Percentiles rank a stretch among this genome's conserved stretches.
Evolutionary conservation across 2,888 invertebrate species (phyloP).

Genomic region (Drosophila quinaria): DNA sequence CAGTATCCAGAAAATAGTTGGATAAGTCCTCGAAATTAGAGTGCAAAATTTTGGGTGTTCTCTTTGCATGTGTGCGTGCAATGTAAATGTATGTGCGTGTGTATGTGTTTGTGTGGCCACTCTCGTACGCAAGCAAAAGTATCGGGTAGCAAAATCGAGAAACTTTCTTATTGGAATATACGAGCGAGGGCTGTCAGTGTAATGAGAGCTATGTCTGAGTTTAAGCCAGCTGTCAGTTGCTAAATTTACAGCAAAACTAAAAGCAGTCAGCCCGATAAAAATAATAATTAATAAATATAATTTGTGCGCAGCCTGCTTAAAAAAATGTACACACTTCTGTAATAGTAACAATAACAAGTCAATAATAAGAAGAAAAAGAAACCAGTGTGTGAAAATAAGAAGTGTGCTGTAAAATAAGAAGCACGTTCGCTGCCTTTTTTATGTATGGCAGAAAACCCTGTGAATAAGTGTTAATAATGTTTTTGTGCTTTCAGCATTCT

Average conservation of each 20-base stretch:
- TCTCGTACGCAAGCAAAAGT: conserved; percentile 71
- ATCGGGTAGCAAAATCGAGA: conserved; percentile 76
- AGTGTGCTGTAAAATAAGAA: conserved; percentile 17
- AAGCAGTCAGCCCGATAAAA: conserved; percentile 7
- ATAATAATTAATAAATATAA: neutral
- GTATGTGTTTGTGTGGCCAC: conserved; percentile 36
- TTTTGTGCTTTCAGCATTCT: conserved; percentile 45
- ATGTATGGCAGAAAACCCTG: neutral
- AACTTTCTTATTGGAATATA: conserved; percentile 71
- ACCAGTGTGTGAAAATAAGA: conserved; percentile 41
- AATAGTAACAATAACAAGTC: conserved; percentile 21
- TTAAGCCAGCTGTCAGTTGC: conserved; percentile 43
- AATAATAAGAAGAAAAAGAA: no score
- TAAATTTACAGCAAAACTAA: conserved; percentile 31
- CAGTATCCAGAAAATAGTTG: conserved; percentile 15
- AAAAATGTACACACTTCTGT: neutral
- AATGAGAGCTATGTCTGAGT: conserved; percentile 18
- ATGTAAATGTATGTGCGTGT: conserved; percentile 25
- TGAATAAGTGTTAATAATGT: conserved; percentile 13
- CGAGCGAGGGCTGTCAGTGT: conserved; percentile 32
- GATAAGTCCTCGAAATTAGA: conserved; percentile 45
- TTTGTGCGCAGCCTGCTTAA: conserved; percentile 21
- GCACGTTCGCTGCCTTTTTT: conserved; percentile 16
- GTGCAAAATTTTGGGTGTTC: conserved; percentile 57
- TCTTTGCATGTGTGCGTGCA: conserved; percentile 36